Evolutionary conservation across 2,113 vertebrate genomes (phyloP).

Genomic region (Brachypteracias leptosomus): DNA sequence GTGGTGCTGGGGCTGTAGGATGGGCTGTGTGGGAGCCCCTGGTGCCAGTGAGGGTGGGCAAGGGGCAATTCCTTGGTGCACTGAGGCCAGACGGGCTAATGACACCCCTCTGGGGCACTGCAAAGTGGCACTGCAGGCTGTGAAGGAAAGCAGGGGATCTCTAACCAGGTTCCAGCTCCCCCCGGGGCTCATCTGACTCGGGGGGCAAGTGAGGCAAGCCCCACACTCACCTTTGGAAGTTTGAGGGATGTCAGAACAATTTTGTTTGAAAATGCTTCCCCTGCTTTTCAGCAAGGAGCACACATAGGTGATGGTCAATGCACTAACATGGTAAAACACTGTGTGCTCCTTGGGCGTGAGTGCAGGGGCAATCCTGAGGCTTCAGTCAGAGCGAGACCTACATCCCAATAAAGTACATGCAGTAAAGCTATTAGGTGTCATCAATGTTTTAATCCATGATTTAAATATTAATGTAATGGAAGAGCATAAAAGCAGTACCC

Average conservation of each 20-base stretch:
- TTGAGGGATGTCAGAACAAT: neutral
- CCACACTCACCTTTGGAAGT: neutral
- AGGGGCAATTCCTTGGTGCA: rapidly evolving
- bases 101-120: rapidly evolving
- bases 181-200: neutral
- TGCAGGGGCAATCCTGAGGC: neutral
- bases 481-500: neutral
- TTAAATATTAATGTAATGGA: slow-evolving; percentile 19
- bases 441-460: slow-evolving; percentile 23
- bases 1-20: neutral
- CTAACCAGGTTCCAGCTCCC: neutral
- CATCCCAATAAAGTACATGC: neutral
- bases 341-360: neutral
- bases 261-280: neutral
- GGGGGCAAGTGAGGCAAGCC: neutral
- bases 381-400: neutral
- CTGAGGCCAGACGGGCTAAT: neutral
- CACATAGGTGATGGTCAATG: neutral
- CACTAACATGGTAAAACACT: neutral
- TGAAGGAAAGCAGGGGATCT: neutral
- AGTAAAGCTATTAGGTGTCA: neutral
- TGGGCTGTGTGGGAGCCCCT: neutral
- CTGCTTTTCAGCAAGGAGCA: neutral
- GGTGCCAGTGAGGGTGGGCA: neutral
- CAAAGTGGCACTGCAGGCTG: rapidly evolving